These are phyloP conservation scores for Austrolebias charrua DNA, from an alignment of 2,797 vertebrate genomes.

Conservation along the genomic window DNA sequence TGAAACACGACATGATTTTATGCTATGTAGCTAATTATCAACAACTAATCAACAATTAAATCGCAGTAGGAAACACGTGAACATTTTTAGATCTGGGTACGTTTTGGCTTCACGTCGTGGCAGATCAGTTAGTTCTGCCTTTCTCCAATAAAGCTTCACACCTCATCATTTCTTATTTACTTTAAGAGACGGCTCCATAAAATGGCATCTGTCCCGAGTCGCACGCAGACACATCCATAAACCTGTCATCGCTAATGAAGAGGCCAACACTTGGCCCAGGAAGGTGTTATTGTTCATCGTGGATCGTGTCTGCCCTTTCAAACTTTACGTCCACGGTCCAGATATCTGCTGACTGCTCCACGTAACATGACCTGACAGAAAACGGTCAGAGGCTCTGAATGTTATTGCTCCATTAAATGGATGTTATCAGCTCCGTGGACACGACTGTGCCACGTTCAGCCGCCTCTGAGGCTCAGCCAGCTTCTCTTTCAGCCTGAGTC, in stretches of 20 bases:
- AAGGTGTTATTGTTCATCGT: slow-evolving; percentile 1
- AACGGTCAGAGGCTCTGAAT: too few relatives aligned
- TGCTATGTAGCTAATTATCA: too few relatives aligned
- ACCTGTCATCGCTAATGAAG: background rate
- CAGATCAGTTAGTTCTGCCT: background rate
- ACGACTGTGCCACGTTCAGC: too few relatives aligned
- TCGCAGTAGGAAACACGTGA: too few relatives aligned
- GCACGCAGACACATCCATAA: slow-evolving; percentile 1
- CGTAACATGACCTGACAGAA: background rate
- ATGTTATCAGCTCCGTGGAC: too few relatives aligned
- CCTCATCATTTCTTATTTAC: background rate
- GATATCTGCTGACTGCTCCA: background rate
- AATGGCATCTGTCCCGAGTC: background rate
- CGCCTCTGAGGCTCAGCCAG: too few relatives aligned
- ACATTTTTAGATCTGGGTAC: background rate
- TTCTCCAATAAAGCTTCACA: background rate
- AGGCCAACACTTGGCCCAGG: background rate
- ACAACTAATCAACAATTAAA: too few relatives aligned
- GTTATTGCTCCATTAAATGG: too few relatives aligned
- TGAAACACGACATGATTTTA: background rate
- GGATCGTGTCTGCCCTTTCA: too few relatives aligned
- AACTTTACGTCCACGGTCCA: background rate
- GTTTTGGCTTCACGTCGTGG: background rate
- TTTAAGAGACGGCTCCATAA: background rate
- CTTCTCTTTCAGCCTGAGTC: too few relatives aligned